Percentiles rank a stretch among this genome's conserved stretches.
These are phyloP conservation scores for Meteorus sp. DNA, from an alignment of 1,140 invertebrate species.

Conservation along the genomic window DNA sequence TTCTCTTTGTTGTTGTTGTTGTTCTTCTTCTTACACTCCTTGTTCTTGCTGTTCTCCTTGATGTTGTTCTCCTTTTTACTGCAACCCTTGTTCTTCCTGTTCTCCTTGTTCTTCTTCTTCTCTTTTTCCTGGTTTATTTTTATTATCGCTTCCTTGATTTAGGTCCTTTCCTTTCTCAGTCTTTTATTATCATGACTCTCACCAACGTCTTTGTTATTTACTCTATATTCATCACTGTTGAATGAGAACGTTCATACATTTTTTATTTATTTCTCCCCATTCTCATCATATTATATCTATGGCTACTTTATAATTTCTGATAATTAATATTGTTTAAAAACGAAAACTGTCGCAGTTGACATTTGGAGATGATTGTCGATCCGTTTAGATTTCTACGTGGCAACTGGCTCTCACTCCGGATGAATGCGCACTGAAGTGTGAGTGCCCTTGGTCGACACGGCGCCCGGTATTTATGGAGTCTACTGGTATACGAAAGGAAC, in stretches of 20 bases:
- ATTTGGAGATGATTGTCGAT: slow-evolving; percentile 17
- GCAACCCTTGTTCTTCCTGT: not conserved
- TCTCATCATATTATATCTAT: too few species aligned
- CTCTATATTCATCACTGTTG: slow-evolving; percentile 10
- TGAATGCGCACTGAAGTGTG: slow-evolving; percentile 40
- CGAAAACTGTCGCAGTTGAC: not conserved
- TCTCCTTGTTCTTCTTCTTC: slow-evolving; percentile 7
- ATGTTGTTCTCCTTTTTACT: too few species aligned
- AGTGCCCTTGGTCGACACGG: slow-evolving; percentile 32
- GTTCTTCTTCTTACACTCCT: slow-evolving; percentile 18
- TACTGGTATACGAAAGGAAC: too few species aligned
- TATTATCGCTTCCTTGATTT: slow-evolving; percentile 22
- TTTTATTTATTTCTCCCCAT: too few species aligned
- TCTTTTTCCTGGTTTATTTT: slow-evolving; percentile 33
- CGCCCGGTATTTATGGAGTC: slow-evolving; percentile 8
- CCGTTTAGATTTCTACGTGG: too few species aligned
- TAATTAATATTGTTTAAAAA: not conserved
- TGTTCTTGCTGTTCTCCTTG: slow-evolving; percentile 37
- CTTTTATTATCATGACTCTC: slow-evolving; percentile 25
- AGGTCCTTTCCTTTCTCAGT: slow-evolving; percentile 34
- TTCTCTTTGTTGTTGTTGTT: slow-evolving; percentile 34
- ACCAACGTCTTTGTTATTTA: slow-evolving; percentile 1
- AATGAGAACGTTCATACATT: too few species aligned
- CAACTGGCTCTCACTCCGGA: slow-evolving; percentile 37
- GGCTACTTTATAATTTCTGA: too few species aligned